Percentiles rank a stretch among this genome's conserved stretches.
phyloP scores from a whole-genome alignment of 2,888 invertebrate genomes.

The Ichneumoninae sp. region DNA sequence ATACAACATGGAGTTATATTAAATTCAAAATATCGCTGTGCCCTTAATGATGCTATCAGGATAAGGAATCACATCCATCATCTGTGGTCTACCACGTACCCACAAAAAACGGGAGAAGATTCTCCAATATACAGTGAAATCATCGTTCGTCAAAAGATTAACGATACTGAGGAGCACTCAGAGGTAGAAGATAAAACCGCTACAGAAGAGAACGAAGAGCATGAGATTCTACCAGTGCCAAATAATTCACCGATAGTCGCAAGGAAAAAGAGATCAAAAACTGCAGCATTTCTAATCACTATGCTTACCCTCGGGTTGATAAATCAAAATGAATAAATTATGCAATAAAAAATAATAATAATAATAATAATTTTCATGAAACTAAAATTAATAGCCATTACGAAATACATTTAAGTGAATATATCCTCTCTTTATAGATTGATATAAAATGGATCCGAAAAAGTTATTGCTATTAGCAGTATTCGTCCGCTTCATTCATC shows the following conservation, averaged over 20 bases:
- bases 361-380: too few species aligned
- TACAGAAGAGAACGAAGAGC: not conserved
- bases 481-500: not conserved
- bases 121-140: too few species aligned
- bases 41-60: not conserved
- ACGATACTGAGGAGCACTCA: too few species aligned
- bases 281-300: not conserved
- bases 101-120: too few species aligned
- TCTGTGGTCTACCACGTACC: not conserved
- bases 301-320: not conserved
- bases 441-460: not conserved
- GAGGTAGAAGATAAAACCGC: too few species aligned
- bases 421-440: not conserved
- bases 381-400: too few species aligned
- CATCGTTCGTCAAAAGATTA: too few species aligned
- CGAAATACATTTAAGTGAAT: not conserved
- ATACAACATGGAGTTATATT: not conserved
- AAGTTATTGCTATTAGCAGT: not conserved
- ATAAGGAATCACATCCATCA: not conserved
- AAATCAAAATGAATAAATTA: not conserved
- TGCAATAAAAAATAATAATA: too few species aligned
- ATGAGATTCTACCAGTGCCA: not conserved
- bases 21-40: not conserved
- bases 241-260: not conserved
- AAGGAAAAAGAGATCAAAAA: not conserved